phyloP scores from a whole-genome alignment of 2,797 vertebrate genomes.

The Acanthurus lineatus region DNA sequence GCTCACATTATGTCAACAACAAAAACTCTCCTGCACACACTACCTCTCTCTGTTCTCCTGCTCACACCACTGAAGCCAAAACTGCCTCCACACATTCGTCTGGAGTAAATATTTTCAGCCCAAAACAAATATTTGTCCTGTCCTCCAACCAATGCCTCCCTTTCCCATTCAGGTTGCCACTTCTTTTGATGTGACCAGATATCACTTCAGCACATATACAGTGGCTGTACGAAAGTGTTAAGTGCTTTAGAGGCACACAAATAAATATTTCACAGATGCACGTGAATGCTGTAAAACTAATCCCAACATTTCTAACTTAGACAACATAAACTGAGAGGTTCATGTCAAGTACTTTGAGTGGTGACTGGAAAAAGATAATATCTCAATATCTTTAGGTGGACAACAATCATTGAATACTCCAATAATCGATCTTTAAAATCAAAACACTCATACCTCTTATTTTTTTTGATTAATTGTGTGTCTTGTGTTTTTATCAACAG shows the following conservation, averaged over 20 bases:
- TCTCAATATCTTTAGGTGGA: not conserved
- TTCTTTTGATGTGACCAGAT: slow-evolving; percentile 24
- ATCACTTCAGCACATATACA: not conserved
- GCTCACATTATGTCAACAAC: slow-evolving; percentile 39
- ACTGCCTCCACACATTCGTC: slow-evolving; percentile 48
- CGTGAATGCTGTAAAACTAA: not conserved
- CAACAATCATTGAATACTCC: not conserved
- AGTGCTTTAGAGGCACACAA: not conserved
- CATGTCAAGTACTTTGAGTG: not conserved
- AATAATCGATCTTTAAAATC: not conserved
- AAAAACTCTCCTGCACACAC: slow-evolving; percentile 42
- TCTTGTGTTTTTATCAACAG: not conserved
- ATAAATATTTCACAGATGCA: not conserved
- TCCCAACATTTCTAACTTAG: not conserved
- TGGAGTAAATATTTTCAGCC: slow-evolving; percentile 66
- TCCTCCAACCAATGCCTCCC: slow-evolving; percentile 23
- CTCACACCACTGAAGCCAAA: slow-evolving; percentile 41
- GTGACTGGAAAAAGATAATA: not conserved
- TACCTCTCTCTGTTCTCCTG: slow-evolving; percentile 45
- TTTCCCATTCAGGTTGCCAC: not conserved
- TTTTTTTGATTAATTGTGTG: not conserved
- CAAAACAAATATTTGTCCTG: slow-evolving; percentile 69
- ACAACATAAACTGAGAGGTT: not conserved
- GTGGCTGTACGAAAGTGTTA: too few species aligned
- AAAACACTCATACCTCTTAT: not conserved